Evolutionary conservation across 2,113 vertebrate species (phyloP).

Genomic region (Columba livia): DNA sequence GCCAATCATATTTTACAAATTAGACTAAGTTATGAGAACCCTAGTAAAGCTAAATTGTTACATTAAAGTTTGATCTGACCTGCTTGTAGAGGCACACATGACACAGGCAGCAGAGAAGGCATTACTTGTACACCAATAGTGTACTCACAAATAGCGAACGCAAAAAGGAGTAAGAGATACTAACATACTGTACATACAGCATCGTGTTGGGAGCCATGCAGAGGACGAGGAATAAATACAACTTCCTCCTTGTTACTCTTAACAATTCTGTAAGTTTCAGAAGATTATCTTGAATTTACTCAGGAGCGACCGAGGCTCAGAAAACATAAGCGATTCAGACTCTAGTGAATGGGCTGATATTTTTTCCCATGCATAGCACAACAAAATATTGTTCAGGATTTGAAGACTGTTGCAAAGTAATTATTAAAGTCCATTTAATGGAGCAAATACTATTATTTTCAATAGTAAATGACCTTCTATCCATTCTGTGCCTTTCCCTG

Average conservation of each 20-base stretch:
- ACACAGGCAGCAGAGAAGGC: background rate
- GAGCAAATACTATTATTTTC: background rate
- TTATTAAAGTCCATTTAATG: background rate
- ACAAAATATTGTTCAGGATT: background rate
- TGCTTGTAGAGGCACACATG: background rate
- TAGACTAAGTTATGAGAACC: background rate
- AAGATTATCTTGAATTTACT: background rate
- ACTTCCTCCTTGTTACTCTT: background rate
- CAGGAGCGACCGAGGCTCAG: background rate
- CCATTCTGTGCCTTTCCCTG: background rate
- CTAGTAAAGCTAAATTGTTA: background rate
- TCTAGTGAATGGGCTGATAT: background rate
- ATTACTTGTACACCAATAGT: background rate
- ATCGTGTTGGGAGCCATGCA: background rate
- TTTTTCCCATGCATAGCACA: background rate
- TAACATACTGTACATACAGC: background rate
- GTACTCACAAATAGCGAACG: background rate
- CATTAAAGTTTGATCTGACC: background rate
- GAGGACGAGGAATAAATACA: background rate
- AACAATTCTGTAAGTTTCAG: background rate
- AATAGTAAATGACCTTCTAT: background rate
- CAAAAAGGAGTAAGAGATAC: background rate
- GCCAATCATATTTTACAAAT: background rate
- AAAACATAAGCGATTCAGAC: fast-evolving
- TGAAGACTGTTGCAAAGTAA: background rate